Evolutionary conservation across 2,113 vertebrate genomes (phyloP).

Genomic region (Enhydra lutris): DNA sequence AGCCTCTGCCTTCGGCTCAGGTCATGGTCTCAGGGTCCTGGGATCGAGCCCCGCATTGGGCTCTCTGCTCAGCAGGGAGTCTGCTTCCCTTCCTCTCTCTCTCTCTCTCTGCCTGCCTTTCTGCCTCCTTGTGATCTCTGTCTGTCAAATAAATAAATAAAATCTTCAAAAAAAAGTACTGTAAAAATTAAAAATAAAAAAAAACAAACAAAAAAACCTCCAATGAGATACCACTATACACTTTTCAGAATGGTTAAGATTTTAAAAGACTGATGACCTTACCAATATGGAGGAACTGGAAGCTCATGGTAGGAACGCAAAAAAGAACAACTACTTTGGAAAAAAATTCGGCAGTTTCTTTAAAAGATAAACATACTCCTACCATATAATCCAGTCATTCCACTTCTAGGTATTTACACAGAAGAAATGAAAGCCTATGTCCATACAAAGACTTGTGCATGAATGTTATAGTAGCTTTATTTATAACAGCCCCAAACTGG

Average conservation of each 20-base stretch:
- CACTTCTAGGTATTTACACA: neutral
- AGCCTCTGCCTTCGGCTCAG: too few species aligned
- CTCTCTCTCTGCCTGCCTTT: too few species aligned
- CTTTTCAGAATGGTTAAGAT: neutral
- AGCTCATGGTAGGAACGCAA: neutral
- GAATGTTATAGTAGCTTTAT: neutral
- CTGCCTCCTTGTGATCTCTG: too few species aligned
- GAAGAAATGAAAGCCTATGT: neutral
- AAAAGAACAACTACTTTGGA: neutral
- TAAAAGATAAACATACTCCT: neutral
- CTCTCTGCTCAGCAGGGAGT: too few species aligned
- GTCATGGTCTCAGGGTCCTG: too few species aligned
- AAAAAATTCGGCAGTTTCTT: neutral
- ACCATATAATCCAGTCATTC: neutral
- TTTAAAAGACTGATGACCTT: neutral
- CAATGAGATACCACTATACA: neutral
- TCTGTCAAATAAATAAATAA: too few species aligned
- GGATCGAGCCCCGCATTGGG: too few species aligned
- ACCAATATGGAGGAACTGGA: neutral
- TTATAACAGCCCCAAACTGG: neutral
- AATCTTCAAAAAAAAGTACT: too few species aligned
- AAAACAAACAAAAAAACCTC: neutral
- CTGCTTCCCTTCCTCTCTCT: too few species aligned
- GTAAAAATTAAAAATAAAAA: too few species aligned
- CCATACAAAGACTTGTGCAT: neutral